Conservation (phyloP, 1,140 invertebrate species). For the Macrosteles quadrilineatus region DNA sequence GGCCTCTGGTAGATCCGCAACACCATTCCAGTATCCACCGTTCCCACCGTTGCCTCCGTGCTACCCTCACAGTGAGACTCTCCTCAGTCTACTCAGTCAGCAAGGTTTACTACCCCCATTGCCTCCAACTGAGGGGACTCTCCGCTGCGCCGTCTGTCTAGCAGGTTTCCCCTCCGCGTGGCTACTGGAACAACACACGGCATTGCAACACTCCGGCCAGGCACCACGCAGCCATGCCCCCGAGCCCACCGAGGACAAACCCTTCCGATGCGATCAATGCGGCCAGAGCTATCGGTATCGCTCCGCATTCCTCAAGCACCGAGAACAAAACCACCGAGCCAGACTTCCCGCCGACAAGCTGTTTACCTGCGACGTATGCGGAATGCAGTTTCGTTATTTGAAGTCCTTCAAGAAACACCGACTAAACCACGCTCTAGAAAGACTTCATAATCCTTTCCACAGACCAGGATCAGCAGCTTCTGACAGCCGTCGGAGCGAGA, state of each 20-base stretch:
- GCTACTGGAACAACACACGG: conserved; percentile 77
- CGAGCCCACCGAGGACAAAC: conserved; percentile 71
- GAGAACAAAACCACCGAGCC: conserved; percentile 85
- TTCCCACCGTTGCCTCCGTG: conserved; percentile 49
- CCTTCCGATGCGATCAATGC: conserved; percentile 89
- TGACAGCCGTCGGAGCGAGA: conserved; percentile 36
- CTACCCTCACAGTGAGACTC: conserved; percentile 45
- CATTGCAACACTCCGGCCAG: conserved; percentile 68
- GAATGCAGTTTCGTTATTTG: conserved; percentile 85
- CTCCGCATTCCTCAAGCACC: conserved; percentile 84
- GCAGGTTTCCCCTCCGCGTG: conserved; percentile 80
- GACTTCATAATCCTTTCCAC: conserved; percentile 58
- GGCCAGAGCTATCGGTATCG: conserved; percentile 86
- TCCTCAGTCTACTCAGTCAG: conserved; percentile 53
- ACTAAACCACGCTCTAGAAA: conserved; percentile 80
- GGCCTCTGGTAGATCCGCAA: conserved; percentile 49
- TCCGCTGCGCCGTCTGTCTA: conserved; percentile 70
- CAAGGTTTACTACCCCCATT: conserved; percentile 42
- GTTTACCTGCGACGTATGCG: conserved; percentile 86
- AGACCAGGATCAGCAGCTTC: conserved; percentile 26
- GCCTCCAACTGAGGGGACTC: conserved; percentile 49
- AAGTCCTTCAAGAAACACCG: conserved; percentile 89
- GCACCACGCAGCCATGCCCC: conserved; percentile 38
- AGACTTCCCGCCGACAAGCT: conserved; percentile 82
- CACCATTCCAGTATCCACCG: conserved; percentile 51